Evolutionary conservation across 30 jellyfish, hydroid and myxozoan species (phyloP).

Genomic region (Rhopilema esculentum): DNA sequence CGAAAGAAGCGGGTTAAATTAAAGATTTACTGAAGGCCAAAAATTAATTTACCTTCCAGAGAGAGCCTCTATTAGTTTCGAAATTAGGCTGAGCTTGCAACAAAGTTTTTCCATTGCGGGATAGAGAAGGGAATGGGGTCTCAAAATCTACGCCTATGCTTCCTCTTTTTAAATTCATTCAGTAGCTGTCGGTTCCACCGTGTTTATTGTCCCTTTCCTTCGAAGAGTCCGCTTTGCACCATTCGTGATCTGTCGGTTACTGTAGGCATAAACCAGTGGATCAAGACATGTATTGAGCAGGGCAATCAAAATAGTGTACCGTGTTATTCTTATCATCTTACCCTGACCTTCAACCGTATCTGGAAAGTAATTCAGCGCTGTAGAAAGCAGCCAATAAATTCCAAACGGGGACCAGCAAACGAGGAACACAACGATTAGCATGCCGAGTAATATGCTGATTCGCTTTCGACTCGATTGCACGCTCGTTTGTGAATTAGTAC

Average conservation of each 20-base stretch:
- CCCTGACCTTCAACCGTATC: constrained; percentile 67
- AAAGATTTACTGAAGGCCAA: no score
- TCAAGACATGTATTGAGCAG: constrained; percentile 77
- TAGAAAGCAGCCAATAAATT: constrained; percentile 89
- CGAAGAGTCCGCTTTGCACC: constrained; percentile 51
- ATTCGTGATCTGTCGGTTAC: constrained; percentile 77
- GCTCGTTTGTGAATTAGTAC: constrained; percentile 64
- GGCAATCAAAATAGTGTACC: constrained; percentile 80
- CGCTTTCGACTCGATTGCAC: constrained; percentile 66
- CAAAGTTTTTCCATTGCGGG: no score
- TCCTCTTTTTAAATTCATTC: constrained; percentile 17
- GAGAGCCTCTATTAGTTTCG: no score
- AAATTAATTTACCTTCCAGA: no score
- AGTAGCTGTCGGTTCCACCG: constrained; percentile 66
- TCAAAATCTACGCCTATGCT: no score
- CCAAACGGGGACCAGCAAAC: constrained; percentile 96
- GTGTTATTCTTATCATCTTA: constrained; percentile 65
- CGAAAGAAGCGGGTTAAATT: no score
- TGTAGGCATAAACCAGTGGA: constrained; percentile 90
- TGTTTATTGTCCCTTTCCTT: constrained; percentile 24
- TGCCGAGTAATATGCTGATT: constrained; percentile 79
- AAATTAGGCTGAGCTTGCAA: no score
- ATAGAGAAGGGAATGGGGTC: no score
- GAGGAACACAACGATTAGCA: constrained; percentile 76
- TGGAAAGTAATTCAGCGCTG: constrained; percentile 71